A percentile compares a stretch with the other conserved stretches of the same genome.
Conservation (phyloP, 2,888 invertebrate species). For the Sarcophaga variegata region DNA sequence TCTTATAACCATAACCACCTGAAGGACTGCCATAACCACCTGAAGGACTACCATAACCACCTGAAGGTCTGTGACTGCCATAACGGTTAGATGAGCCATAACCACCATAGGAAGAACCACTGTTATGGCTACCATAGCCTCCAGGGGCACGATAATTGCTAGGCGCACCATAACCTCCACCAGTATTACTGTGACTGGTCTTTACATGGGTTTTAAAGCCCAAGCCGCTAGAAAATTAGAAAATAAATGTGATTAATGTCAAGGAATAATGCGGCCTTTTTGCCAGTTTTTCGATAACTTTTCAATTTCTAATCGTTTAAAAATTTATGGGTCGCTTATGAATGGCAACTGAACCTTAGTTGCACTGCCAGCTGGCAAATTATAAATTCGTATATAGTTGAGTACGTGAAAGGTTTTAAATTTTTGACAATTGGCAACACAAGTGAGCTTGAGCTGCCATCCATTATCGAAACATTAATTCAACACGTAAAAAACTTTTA, state of each 20-base stretch:
- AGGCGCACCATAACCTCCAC: constrained; percentile 26
- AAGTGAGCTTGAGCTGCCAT: too few species aligned
- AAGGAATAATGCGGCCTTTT: too few species aligned
- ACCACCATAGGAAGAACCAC: constrained; percentile 33
- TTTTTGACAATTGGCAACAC: too few species aligned
- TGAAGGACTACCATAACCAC: constrained; percentile 39
- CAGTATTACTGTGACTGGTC: constrained; percentile 22
- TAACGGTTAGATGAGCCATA: constrained; percentile 24
- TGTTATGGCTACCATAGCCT: constrained; percentile 34
- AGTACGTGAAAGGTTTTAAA: too few species aligned
- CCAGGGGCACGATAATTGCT: constrained; percentile 14
- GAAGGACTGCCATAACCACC: constrained; percentile 26
- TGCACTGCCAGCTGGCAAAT: too few species aligned
- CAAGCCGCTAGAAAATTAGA: constrained; percentile 48
- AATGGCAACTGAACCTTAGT: too few species aligned
- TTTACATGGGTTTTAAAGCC: constrained; percentile 44
- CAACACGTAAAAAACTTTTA: too few species aligned
- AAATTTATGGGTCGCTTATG: too few species aligned
- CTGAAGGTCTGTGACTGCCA: constrained; percentile 17
- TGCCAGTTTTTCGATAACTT: too few species aligned
- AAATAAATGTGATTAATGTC: background rate
- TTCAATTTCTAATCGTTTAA: too few species aligned
- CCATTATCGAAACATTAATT: too few species aligned
- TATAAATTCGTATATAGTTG: too few species aligned
- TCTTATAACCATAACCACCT: constrained; percentile 48